phyloP scores from a whole-genome alignment of 2,797 vertebrate genomes.

The Phoxinus dragarum region DNA sequence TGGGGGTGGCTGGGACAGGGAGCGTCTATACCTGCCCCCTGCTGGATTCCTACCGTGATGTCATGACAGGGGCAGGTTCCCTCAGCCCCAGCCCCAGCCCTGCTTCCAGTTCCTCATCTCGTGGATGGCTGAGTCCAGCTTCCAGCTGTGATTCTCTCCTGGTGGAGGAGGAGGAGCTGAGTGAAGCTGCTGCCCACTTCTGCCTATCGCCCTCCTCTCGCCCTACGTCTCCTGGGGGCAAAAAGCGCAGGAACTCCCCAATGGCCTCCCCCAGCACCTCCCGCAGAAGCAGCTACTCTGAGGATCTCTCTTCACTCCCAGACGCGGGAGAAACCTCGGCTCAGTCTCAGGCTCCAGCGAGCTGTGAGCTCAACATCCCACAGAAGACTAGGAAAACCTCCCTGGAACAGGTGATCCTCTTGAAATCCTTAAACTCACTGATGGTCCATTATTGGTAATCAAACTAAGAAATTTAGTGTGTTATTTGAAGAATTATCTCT shows the following conservation, averaged over 20 bases:
- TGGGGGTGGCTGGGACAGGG: slow-evolving; percentile 82
- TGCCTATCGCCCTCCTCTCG: slow-evolving; percentile 82
- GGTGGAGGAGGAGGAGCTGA: slow-evolving; percentile 90
- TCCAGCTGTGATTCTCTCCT: slow-evolving; percentile 90
- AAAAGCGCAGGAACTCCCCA: slow-evolving; percentile 87
- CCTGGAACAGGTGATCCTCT: slow-evolving; percentile 81
- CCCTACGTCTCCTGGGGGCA: slow-evolving; percentile 89
- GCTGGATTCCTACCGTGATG: slow-evolving; percentile 88
- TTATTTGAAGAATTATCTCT: slow-evolving; percentile 52
- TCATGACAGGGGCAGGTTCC: slow-evolving; percentile 76
- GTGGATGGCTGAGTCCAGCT: slow-evolving; percentile 89
- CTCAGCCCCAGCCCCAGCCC: slow-evolving; percentile 91
- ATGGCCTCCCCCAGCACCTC: slow-evolving; percentile 81
- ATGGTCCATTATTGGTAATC: not conserved
- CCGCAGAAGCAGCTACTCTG: slow-evolving; percentile 86
- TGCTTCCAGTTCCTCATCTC: slow-evolving; percentile 89
- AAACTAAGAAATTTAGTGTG: not conserved
- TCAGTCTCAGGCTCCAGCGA: slow-evolving; percentile 67
- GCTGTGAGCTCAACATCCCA: slow-evolving; percentile 87
- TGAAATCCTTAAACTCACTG: slow-evolving; percentile 3
- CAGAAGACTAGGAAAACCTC: slow-evolving; percentile 92
- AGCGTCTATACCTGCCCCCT: slow-evolving; percentile 87
- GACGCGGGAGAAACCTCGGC: slow-evolving; percentile 70
- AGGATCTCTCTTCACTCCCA: slow-evolving; percentile 76
- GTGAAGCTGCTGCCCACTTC: slow-evolving; percentile 83